Conservation (phyloP, 2,113 vertebrate genomes). For the Coryphaenoides rupestris region DNA sequence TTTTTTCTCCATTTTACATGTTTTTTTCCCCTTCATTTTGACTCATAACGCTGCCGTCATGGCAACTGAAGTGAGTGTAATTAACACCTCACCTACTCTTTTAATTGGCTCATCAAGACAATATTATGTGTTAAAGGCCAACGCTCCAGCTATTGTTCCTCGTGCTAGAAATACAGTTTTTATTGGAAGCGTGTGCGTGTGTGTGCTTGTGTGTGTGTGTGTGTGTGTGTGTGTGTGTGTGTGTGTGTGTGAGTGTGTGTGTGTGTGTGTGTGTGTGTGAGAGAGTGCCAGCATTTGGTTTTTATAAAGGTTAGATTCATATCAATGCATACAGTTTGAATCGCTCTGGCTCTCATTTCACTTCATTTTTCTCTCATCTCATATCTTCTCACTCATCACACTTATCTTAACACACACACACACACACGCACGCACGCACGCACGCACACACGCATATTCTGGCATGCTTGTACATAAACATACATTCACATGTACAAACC, state of each 20-base stretch:
- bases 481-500: too few species aligned
- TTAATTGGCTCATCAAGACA: conserved; percentile 20
- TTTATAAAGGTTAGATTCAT: too few species aligned
- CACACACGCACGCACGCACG: too few species aligned
- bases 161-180: neutral
- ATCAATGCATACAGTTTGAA: too few species aligned
- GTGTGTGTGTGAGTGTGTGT: neutral
- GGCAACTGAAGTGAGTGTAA: neutral
- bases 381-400: too few species aligned
- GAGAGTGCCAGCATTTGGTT: neutral
- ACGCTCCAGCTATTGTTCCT: neutral
- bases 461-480: too few species aligned
- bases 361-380: too few species aligned
- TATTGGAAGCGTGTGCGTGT: too few species aligned
- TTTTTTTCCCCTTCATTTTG: neutral
- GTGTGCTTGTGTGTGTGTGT: neutral
- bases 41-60: neutral
- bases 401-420: too few species aligned
- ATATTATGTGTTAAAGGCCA: conserved; percentile 2
- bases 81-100: neutral
- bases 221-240: neutral
- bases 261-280: neutral
- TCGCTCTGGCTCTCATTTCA: too few species aligned
- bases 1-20: neutral
- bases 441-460: too few species aligned